Evolutionary conservation across 2,113 vertebrate species (phyloP).

Genomic region (Axis porcinus): DNA sequence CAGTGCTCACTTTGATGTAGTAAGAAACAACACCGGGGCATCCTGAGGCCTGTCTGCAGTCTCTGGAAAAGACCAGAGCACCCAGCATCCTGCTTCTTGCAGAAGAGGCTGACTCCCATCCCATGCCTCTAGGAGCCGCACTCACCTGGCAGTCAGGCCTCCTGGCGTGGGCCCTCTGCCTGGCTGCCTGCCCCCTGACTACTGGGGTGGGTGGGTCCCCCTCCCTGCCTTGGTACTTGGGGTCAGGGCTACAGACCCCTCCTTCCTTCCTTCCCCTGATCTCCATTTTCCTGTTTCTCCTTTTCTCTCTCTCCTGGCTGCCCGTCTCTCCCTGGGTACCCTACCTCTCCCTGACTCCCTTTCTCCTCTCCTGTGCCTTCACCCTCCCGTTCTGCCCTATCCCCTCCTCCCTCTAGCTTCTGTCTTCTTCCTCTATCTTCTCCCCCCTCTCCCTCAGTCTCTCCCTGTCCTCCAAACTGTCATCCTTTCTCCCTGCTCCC

Average conservation of each 20-base stretch:
- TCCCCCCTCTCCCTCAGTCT: neutral
- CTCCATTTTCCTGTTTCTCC: neutral
- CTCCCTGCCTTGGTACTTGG: neutral
- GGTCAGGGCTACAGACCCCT: neutral
- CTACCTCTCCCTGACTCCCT: neutral
- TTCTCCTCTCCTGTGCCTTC: neutral
- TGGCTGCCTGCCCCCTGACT: too few species aligned
- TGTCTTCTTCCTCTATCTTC: neutral
- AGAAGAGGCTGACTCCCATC: neutral
- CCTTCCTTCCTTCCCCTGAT: too few species aligned
- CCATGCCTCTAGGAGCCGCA: neutral
- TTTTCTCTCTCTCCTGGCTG: too few species aligned
- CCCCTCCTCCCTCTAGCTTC: neutral
- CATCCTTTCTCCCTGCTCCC: neutral
- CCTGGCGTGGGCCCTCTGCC: too few species aligned
- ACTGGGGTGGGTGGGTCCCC: neutral
- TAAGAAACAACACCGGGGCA: neutral
- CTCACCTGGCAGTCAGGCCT: neutral
- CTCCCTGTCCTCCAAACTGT: neutral
- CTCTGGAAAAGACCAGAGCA: neutral
- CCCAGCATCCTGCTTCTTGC: neutral
- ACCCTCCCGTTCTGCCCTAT: neutral
- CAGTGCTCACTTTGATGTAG: rapidly evolving
- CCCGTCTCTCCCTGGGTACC: neutral
- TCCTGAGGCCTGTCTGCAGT: neutral